These are phyloP conservation scores for Rhagologus leucostigma DNA, from an alignment of 2,113 vertebrate genomes.

Conservation along the genomic window DNA sequence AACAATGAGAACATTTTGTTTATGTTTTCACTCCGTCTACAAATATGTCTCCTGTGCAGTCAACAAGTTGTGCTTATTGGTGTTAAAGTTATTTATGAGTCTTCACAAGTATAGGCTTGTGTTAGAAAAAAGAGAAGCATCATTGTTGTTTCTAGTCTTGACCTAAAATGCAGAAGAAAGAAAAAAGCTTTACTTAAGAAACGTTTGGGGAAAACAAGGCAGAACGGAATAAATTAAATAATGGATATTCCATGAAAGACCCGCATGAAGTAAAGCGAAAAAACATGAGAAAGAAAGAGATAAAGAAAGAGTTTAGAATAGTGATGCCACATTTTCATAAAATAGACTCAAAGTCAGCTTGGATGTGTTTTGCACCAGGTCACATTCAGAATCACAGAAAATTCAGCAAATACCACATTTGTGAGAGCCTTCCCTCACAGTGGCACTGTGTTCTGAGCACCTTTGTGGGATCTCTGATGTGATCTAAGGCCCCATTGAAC, in stretches of 20 bases:
- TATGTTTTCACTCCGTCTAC: background rate
- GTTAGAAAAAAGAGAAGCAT: background rate
- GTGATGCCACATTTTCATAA: background rate
- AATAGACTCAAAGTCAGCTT: background rate
- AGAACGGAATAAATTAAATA: background rate
- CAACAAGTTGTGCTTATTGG: background rate
- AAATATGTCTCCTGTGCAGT: background rate
- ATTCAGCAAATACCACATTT: background rate
- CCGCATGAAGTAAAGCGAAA: background rate
- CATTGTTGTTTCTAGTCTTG: background rate
- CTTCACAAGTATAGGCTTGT: background rate
- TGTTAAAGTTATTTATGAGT: background rate
- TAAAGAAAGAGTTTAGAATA: background rate
- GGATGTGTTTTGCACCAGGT: background rate
- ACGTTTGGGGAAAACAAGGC: fast-evolving
- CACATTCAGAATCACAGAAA: background rate
- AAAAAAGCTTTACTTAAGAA: background rate
- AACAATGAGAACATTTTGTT: background rate
- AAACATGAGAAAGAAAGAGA: background rate
- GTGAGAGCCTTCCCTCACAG: background rate
- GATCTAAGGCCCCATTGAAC: background rate
- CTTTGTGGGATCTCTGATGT: background rate
- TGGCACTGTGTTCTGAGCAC: background rate
- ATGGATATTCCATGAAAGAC: background rate
- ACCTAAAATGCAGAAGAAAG: background rate